Evolutionary conservation across 2,113 vertebrate genomes (phyloP), one percentile per base, ranked within the genome.

Genomic region (Albula goreensis): DNA sequence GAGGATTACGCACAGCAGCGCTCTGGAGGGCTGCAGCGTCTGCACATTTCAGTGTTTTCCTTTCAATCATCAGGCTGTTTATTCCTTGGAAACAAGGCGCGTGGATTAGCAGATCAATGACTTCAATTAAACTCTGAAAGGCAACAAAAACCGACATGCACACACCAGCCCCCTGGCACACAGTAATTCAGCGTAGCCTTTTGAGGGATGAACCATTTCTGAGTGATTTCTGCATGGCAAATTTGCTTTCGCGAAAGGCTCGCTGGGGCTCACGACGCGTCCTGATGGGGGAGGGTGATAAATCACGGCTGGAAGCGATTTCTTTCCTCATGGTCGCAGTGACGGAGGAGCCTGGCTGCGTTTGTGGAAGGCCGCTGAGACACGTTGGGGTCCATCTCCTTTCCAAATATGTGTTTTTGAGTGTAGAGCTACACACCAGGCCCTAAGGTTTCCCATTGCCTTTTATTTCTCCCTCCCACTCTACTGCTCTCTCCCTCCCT

Each of bases 361-460:
- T 93, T 90, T 89, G 85, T 90, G 87, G 56, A 66, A 88, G 31
- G 17, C 77, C 4, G 78, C 17, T 50, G 15, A 79, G 51, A 53
- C 31, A n/a, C 50, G 12, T 25, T 25, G 12, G 50, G 10, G n/a
- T 19, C 51, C 86, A 86, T 90, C 81, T 85, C 52, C 51, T 11
- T 22, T 22, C 19, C 31, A 31, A 60, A 85, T 12, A 10, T 56
- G 31, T 31, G 51, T 22, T 31, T 81, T n/a, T 50, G 52, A 41
- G 80, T 1, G n/a, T 8, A 81, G n/a, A 17, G 50, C 22, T 7
- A 4, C 4, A 81, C n/a, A 31, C 41, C 48, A 79, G 17, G 50
- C 52, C 7, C 78, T 50, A 84, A 56, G 87, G 60, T 82, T 77
- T 66, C 56, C 52, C 82, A 77, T 86, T 87, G 12, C 25, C 86